A percentile compares a stretch with the other conserved stretches of the same genome.
Conservation (phyloP, 2,888 invertebrate genomes). For the Operophtera brumata region DNA sequence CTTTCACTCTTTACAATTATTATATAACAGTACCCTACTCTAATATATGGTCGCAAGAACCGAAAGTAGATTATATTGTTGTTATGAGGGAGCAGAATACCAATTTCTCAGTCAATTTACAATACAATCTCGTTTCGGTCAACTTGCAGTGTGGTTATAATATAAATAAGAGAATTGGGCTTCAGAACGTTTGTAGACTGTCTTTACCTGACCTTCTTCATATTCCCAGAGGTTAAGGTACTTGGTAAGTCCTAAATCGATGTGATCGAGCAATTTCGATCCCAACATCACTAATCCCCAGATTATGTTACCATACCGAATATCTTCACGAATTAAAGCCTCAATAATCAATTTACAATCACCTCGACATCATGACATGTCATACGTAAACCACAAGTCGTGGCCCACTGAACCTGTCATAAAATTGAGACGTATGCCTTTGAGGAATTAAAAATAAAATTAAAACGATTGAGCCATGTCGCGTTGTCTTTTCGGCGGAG, state of each 20-base stretch:
- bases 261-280: constrained; percentile 28
- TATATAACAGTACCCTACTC: too few relatives aligned
- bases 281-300: constrained; percentile 19
- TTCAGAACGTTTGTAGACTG: too few relatives aligned
- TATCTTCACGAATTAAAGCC: constrained; percentile 23
- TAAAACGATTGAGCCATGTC: constrained; percentile 26
- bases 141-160: too few relatives aligned
- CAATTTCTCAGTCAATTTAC: too few relatives aligned
- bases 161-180: too few relatives aligned
- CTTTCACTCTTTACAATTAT: too few relatives aligned
- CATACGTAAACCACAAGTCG: constrained; percentile 33
- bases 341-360: constrained; percentile 29
- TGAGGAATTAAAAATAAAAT: constrained; percentile 39
- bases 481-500: constrained; percentile 32
- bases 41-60: too few relatives aligned
- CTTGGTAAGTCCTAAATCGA: neutral
- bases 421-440: constrained; percentile 44
- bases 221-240: neutral
- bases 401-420: constrained; percentile 36
- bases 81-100: too few relatives aligned
- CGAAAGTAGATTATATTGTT: too few relatives aligned
- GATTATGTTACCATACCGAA: constrained; percentile 31
- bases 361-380: constrained; percentile 29
- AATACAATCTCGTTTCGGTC: too few relatives aligned
- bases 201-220: too few relatives aligned